Conservation (phyloP, 2,113 vertebrate genomes). For the human (Homo sapiens) region GRCh38 chr1:96991501-96992000, state of each 20-base stretch:
- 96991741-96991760: not conserved
- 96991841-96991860: not conserved
- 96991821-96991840: not conserved
- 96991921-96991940: not conserved
- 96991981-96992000: not conserved
- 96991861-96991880: not conserved
- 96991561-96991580: conserved; percentile 33
- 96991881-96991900: conserved; percentile 38
- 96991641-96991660: conserved; percentile 62
- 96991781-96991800: not conserved
- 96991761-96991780: not conserved
- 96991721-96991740: conserved; percentile 42
- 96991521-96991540: conserved; percentile 44
- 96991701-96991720: conserved; percentile 51
- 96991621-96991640: conserved; percentile 60
- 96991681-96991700: conserved; percentile 40
- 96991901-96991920: not conserved
- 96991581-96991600: conserved; percentile 50
- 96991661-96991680: conserved; percentile 58
- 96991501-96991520: not conserved
- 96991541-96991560: conserved; percentile 42
- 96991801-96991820: not conserved
- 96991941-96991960: not conserved
- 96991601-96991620: conserved; percentile 74
- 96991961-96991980: not conserved